Conservation (phyloP, 2,797 vertebrate genomes). For the Petrocephalus schoutedeni region DNA sequence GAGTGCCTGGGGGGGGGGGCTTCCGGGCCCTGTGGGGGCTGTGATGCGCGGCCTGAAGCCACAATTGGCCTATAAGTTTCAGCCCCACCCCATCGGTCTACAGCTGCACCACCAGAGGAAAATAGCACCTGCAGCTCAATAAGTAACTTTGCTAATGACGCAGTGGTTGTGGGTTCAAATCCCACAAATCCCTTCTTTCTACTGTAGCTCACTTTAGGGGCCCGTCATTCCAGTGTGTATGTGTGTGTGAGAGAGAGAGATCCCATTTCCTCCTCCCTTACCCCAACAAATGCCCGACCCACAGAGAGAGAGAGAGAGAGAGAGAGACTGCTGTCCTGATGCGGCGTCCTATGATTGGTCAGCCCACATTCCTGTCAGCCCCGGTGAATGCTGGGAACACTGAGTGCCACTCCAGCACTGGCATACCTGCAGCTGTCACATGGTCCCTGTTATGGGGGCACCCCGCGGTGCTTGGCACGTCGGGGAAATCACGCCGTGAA, state of each 20-base stretch:
- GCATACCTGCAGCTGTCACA: neutral
- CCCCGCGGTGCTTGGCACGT: neutral
- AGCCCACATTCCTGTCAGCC: slow-evolving; percentile 38
- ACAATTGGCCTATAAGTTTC: neutral
- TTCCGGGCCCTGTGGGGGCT: neutral
- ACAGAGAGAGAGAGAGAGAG: too few relatives aligned
- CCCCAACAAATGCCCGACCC: neutral
- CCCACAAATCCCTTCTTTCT: neutral
- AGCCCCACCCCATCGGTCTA: neutral
- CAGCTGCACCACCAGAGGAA: neutral
- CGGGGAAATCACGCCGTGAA: neutral
- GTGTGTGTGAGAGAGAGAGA: neutral
- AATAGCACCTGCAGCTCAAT: neutral
- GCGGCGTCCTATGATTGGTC: neutral
- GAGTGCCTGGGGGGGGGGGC: neutral
- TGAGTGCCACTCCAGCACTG: neutral
- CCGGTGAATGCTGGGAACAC: neutral
- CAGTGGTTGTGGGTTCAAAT: neutral
- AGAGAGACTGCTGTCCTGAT: neutral
- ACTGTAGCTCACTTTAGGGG: neutral
- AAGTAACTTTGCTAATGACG: neutral
- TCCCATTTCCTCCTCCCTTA: neutral
- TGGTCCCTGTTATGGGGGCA: neutral
- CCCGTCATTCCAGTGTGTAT: neutral
- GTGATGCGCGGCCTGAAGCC: neutral